Evolutionary conservation across 2,888 invertebrate genomes (phyloP), one percentile per base, ranked within the genome.

Genomic region (Thyatira batis): DNA sequence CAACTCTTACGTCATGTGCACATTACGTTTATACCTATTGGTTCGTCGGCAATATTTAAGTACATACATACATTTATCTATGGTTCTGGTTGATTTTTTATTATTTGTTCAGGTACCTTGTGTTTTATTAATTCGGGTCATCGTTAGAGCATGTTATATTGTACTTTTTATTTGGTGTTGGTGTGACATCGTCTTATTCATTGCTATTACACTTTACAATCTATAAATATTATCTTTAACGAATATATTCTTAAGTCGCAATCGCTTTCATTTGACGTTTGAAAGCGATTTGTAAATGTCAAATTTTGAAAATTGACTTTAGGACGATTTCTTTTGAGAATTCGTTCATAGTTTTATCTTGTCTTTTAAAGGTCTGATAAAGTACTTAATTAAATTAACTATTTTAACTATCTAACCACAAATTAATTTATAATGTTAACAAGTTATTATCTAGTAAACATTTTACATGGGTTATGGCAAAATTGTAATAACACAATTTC

Each of bases 181-280:
- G 91, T 88, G 82, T 90, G 91, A 88, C 90, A 89, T 89, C 84
- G 88, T 83, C 73, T 73, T 65, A 73, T 71, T 57, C 63, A 57
- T 58, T 39, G 50, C 55, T 64, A 43, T 54, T 48, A 73, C 70
- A 76, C 68, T 66, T 74, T 72, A 70, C 71, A 74, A 73, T 68
- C 65, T 61, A 39, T 39, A 6, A 13, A 13, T 17, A 9, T 30
- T 39, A 13, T 17, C 17, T 5, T 13, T 39, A 39, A 39, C 17
- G 33, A 6, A 6, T 39, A 39, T 39, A 39, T 6, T n/a, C 6
- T 39, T 17, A 39, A 49, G 30, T 49, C 6, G 46, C n/a, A 27
- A 27, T 17, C 27, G 3, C 28, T 10, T 48, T 48, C 27, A 20
- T 27, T 27, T 48, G 27, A 48, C 46, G 27, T 48, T 28, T 27